A percentile compares a stretch with the other conserved stretches of the same genome.
Evolutionary conservation across 2,797 vertebrate species (phyloP).

Genomic region (Coranthus polyacanthus): DNA sequence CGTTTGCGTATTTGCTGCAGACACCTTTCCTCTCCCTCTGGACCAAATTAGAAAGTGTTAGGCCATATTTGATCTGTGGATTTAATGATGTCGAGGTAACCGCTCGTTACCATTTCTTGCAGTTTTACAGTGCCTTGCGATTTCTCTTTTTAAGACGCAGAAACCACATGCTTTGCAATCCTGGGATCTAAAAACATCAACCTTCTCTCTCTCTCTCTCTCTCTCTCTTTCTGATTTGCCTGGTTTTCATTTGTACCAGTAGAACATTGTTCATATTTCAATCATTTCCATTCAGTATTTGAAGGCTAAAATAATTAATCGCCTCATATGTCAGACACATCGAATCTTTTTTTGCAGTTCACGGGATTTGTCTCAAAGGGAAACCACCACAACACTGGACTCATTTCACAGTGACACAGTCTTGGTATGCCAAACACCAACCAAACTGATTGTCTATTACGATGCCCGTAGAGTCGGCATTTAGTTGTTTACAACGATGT

Average conservation of each 20-base stretch:
- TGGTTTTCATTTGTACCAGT: constrained; percentile 20
- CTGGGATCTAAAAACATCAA: constrained; percentile 72
- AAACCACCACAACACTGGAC: constrained; percentile 39
- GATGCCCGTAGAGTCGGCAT: constrained; percentile 64
- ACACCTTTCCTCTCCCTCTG: constrained; percentile 66
- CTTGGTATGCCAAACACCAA: constrained; percentile 67
- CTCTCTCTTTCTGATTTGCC: constrained; percentile 18
- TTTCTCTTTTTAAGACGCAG: constrained; percentile 71
- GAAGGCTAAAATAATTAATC: constrained; percentile 33
- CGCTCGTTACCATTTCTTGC: constrained; percentile 81
- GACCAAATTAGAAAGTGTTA: constrained; percentile 79
- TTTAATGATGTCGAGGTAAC: constrained; percentile 80
- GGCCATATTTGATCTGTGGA: constrained; percentile 66
- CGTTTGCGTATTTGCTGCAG: constrained; percentile 62
- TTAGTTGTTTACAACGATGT: constrained; percentile 80
- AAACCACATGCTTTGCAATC: constrained; percentile 70
- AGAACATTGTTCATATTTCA: neutral
- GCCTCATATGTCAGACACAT: constrained; percentile 12
- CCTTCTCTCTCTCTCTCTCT: constrained; percentile 27
- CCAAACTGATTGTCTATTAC: constrained; percentile 69
- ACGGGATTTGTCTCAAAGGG: constrained; percentile 42
- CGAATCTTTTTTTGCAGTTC: constrained; percentile 11
- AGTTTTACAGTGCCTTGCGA: constrained; percentile 92
- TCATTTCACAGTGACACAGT: constrained; percentile 49
- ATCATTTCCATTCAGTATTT: constrained; percentile 52